Base-by-base conservation (phyloP, 2,888 invertebrate genomes). In the Heliconius ismenius region DNA sequence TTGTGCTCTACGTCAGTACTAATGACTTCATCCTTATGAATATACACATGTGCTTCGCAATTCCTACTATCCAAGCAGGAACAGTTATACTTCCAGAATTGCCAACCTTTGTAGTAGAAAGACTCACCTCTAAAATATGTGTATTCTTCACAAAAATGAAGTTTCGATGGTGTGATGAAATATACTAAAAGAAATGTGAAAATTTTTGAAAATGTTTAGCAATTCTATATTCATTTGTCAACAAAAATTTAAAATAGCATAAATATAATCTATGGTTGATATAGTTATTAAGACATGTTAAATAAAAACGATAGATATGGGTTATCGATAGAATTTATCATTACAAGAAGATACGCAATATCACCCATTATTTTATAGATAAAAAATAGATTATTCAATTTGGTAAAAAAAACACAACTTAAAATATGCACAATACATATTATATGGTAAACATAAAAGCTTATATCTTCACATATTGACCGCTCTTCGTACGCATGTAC, bases 41-140 rank as follows among this genome's bases (percentile, higher is more conserved):
- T 80, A 49, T 83, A 82, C 21, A 83, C 81, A 65, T 81, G 83
- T 0, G 86, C 84, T 64, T 81, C 83, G 74, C 87, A 86, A 2
- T 81, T 79, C 73, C 81, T 83, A 36, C 81, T 82, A 28, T 77
- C 76, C 10, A 76, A 76, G 63, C 81, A 82, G 6, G 84, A 84
- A 72, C 86, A 87, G 1, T 75, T 80, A 73, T 85, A 85, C 21
- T 84, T 81, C n/a, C 77, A 81, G 39, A 78, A 77, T 21, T 63
- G 77, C 78, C 78, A 80, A 7, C 83, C 83, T 7, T 82, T 82
- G 11, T 79, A 68, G 9, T 80, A 60, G 4, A 81, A 74, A 0
- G 26, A 21, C 4, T 80, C 78, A 24, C 77, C 79, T 67, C 81
- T 83, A 49, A 80, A 83, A 76, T 79, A 87, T 0, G 86, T 82